phyloP scores from a whole-genome alignment of 1,140 invertebrate genomes.

The Camponotus vicinus region DNA sequence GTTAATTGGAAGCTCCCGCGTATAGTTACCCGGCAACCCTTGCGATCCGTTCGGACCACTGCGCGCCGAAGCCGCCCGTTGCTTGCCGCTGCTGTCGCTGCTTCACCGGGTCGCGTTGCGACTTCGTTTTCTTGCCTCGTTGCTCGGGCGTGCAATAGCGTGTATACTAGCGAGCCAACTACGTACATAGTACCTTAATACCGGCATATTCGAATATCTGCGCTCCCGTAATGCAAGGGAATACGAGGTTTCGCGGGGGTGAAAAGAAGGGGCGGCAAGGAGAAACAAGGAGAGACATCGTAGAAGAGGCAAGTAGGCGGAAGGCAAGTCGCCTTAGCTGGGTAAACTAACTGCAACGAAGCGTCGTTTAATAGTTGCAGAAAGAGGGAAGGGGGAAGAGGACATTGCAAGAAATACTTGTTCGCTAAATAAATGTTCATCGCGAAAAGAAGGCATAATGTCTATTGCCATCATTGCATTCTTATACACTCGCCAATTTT shows the following conservation, averaged over 20 bases:
- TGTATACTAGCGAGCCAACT: constrained; percentile 4
- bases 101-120: constrained; percentile 15
- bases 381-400: too few species aligned
- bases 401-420: not conserved
- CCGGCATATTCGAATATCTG: constrained; percentile 65
- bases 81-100: constrained; percentile 54
- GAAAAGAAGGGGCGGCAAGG: constrained; percentile 2
- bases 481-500: too few species aligned
- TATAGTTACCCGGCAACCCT: constrained; percentile 70
- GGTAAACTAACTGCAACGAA: constrained; percentile 21
- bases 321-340: not conserved
- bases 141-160: constrained; percentile 19
- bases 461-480: too few species aligned
- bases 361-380: constrained; percentile 12
- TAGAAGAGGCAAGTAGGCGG: constrained; percentile 27
- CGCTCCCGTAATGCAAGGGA: constrained; percentile 24
- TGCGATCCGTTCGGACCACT: constrained; percentile 62
- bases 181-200: constrained; percentile 68
- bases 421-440: not conserved
- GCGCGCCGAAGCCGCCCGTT: constrained; percentile 49
- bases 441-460: not conserved
- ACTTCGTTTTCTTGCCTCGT: constrained; percentile 62
- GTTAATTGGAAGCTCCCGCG: constrained; percentile 77
- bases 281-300: constrained; percentile 8
- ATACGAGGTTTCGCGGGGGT: constrained; percentile 50